Conservation (phyloP, 1,140 invertebrate species). For the Tyrophagus putrescentiae region DNA sequence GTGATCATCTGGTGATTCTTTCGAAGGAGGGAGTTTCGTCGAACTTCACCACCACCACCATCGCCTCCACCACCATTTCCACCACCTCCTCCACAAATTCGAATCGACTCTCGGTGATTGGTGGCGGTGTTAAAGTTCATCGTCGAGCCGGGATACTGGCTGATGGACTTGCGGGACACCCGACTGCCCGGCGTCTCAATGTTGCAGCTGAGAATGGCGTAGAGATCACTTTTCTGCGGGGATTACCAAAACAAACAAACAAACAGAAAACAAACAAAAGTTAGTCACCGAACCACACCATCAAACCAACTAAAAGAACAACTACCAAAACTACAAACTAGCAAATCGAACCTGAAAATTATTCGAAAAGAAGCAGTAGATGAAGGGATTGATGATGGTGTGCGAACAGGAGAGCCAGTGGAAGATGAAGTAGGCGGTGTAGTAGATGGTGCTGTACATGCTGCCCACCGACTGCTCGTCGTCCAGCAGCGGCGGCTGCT, state of each 20-base stretch:
- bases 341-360: constrained; percentile 52
- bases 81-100: no score
- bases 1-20: no score
- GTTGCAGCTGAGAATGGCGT: background rate
- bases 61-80: no score
- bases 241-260: background rate
- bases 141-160: background rate
- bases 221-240: background rate
- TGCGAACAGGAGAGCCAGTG: constrained; percentile 28
- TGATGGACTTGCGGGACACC: background rate
- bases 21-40: no score
- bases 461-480: no score
- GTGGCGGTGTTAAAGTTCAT: no score
- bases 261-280: no score
- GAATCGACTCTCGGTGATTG: no score
- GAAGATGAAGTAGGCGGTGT: constrained; percentile 35
- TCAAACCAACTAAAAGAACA: background rate
- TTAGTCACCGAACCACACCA: no score
- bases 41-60: no score
- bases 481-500: no score
- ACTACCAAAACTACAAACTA: background rate
- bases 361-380: constrained; percentile 72
- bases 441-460: constrained; percentile 28
- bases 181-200: background rate
- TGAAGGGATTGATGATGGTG: constrained; percentile 58